Conservation (phyloP, 2,888 invertebrate genomes). For the Dryomyza anilis region DNA sequence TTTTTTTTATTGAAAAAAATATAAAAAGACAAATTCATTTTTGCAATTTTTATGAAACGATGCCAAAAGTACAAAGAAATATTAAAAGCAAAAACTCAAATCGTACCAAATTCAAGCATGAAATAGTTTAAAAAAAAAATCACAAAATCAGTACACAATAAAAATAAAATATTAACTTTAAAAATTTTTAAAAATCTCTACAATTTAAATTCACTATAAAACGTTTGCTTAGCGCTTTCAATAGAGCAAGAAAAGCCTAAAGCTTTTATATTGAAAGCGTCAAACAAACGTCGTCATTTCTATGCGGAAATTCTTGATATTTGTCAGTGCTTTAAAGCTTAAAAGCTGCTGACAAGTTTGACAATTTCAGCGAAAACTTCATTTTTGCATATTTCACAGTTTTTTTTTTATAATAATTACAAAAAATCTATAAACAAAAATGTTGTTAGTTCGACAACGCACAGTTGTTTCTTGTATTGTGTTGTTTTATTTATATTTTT, state of each 20-base stretch:
- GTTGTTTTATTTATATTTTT: neutral
- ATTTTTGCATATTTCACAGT: neutral
- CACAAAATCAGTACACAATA: neutral
- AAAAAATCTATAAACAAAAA: too few species aligned
- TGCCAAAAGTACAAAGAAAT: constrained; percentile 60
- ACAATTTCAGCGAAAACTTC: constrained; percentile 13
- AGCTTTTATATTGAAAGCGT: neutral
- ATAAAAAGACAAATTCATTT: neutral
- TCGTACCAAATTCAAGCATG: constrained; percentile 13
- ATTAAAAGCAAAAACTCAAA: constrained; percentile 25
- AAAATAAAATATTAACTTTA: neutral
- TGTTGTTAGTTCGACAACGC: neutral
- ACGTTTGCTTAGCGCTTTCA: neutral
- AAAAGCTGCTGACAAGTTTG: constrained; percentile 12
- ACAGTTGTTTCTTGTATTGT: neutral
- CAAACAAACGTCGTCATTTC: neutral
- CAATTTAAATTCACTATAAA: neutral
- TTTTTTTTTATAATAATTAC: too few species aligned
- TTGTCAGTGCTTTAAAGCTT: neutral
- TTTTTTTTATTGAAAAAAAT: neutral
- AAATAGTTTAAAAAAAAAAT: neutral
- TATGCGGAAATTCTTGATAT: constrained; percentile 10
- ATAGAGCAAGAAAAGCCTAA: neutral
- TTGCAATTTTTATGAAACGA: constrained; percentile 24
- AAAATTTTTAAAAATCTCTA: neutral